These are phyloP conservation scores for Rhynchotus rufescens DNA, from an alignment of 2,797 vertebrate species.

Conservation along the genomic window DNA sequence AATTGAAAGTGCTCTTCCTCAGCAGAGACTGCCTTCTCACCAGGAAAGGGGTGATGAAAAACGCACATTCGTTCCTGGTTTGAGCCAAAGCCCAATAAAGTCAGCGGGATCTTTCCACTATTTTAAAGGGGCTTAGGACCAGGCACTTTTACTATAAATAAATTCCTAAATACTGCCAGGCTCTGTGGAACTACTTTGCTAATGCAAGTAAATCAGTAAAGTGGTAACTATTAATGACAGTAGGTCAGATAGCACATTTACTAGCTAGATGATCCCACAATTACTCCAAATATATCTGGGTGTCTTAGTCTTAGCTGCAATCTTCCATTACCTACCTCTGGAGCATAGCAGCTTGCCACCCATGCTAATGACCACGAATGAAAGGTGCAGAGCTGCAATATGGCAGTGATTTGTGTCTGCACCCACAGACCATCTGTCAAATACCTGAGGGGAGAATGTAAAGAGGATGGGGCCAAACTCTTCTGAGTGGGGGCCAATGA, in stretches of 20 bases:
- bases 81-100: constrained; percentile 44
- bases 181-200: neutral
- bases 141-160: constrained; percentile 41
- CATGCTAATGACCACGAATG: neutral
- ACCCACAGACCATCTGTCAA: too few relatives aligned
- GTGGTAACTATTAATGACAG: neutral
- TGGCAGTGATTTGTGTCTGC: too few relatives aligned
- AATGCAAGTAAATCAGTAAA: constrained; percentile 34
- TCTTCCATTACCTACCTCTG: neutral
- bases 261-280: neutral
- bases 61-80: constrained; percentile 8
- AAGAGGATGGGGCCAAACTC: too few relatives aligned
- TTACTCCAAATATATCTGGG: neutral
- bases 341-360: neutral
- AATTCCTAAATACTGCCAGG: constrained; percentile 32
- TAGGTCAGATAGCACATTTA: neutral
- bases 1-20: neutral
- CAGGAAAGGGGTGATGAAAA: constrained; percentile 60
- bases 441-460: too few relatives aligned
- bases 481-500: too few relatives aligned
- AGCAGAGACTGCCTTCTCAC: constrained; percentile 17
- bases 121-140: constrained; percentile 55
- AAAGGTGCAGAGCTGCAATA: accelerated
- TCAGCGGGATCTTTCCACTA: constrained; percentile 33
- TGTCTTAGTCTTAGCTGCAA: neutral